phyloP scores from a whole-genome alignment of 2,113 vertebrate species.

The Peucedramus taeniatus region DNA sequence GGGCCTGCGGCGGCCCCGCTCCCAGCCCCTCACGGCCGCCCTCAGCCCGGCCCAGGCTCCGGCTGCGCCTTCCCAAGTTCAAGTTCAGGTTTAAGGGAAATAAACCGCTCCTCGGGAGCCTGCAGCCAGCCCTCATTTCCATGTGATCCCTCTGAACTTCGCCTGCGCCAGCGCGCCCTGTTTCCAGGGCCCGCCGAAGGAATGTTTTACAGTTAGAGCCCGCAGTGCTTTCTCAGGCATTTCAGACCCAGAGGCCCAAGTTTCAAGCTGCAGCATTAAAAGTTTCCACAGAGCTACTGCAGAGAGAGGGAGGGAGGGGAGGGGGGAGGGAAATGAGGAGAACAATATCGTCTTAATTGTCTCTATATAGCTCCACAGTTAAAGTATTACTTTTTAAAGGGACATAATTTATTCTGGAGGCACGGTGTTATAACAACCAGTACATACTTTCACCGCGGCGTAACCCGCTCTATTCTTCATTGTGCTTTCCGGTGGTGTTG shows the following conservation, averaged over 20 bases:
- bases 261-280: constrained; percentile 62
- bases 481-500: constrained; percentile 56
- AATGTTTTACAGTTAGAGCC: constrained; percentile 75
- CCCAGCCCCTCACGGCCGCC: background rate
- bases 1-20: background rate
- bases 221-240: constrained; percentile 72
- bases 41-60: constrained; percentile 1
- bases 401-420: constrained; percentile 63
- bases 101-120: constrained; percentile 68
- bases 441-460: constrained; percentile 50
- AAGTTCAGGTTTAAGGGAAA: constrained; percentile 76
- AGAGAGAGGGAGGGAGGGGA: constrained; percentile 19
- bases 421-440: constrained; percentile 55
- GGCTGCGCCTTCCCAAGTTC: constrained; percentile 63
- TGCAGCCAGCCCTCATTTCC: constrained; percentile 72
- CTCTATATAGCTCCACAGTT: constrained; percentile 61
- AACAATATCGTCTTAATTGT: constrained; percentile 67
- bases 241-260: constrained; percentile 61
- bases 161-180: constrained; percentile 59
- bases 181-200: constrained; percentile 74
- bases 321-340: constrained; percentile 5
- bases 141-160: constrained; percentile 71
- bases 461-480: constrained; percentile 62
- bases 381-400: constrained; percentile 68
- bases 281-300: constrained; percentile 66